phyloP scores from a whole-genome alignment of 2,888 invertebrate genomes.

The Meiosimyza platycephala region DNA sequence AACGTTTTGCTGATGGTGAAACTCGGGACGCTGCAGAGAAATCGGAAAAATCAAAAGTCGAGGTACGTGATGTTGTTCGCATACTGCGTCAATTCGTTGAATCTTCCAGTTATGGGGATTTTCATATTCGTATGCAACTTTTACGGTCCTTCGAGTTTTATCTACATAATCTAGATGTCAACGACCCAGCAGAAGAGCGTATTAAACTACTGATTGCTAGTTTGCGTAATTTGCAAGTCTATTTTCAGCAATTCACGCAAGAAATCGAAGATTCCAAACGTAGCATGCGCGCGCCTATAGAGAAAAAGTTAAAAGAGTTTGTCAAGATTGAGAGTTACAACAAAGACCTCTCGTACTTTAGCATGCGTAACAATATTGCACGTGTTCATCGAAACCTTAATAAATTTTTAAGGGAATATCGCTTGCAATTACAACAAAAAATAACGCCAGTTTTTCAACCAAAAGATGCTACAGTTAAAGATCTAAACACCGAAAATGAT shows the following conservation, averaged over 20 bases:
- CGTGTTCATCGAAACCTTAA: conserved; percentile 89
- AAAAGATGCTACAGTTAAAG: conserved; percentile 60
- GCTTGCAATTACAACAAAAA: conserved; percentile 69
- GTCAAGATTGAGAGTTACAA: conserved; percentile 96
- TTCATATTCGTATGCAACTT: conserved; percentile 79
- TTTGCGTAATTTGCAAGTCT: conserved; percentile 85
- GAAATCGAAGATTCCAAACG: conserved; percentile 76
- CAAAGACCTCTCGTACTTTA: conserved; percentile 93
- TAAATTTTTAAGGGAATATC: conserved; percentile 88
- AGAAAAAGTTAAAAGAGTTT: conserved; percentile 91
- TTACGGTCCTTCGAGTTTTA: conserved; percentile 87
- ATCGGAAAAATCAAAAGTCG: conserved; percentile 52
- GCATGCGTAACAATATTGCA: conserved; percentile 88
- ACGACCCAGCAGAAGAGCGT: conserved; percentile 16
- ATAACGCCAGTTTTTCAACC: conserved; percentile 66
- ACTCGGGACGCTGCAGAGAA: conserved; percentile 46
- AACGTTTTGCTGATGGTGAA: conserved; percentile 57
- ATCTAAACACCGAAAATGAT: conserved; percentile 59
- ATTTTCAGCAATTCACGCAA: conserved; percentile 82
- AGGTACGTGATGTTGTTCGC: conserved; percentile 63
- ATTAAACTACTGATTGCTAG: conserved; percentile 70
- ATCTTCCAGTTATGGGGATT: conserved; percentile 86
- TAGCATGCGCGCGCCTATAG: conserved; percentile 82
- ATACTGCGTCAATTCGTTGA: conserved; percentile 86
- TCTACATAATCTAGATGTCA: conserved; percentile 70